Base-by-base conservation (phyloP, 2,888 invertebrate species). In the Scaptodrosophila latifasciaeformis region DNA sequence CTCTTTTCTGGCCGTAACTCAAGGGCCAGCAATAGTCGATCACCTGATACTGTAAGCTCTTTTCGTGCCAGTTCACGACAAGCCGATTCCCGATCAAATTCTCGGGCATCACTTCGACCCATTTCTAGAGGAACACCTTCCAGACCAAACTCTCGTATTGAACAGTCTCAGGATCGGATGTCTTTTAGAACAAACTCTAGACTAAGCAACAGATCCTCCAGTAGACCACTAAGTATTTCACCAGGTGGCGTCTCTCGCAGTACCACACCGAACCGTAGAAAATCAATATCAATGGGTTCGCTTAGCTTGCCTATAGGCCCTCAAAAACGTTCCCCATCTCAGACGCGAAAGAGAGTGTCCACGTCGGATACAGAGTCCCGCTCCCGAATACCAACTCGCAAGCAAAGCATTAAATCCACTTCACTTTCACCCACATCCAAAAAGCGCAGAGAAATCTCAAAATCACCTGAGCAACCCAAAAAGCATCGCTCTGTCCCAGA, bases 271-370 rank as follows among this genome's bases (percentile, higher is more conserved):
- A 65, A 59, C n/a, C 69, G 79, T 1, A 62, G 82, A 39, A 82
- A 84, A 64, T 81, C 85, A 3, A 62, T 81, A 15, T 85, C 85
- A 0, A 59, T 70, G 5, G 85, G 84, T 54, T 82, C 85, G 1
- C 55, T 44, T 18, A 24, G 65, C 21, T 54, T 34, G 19, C 15
- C 3, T 30, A n/a, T 30, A 2, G 5, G 30, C 1, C 21, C 6
- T 19, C 2, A 4, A 2, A 10, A 5, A 7, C 3, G 24, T 5
- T 3, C 4, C 24, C 24, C 7, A 7, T 3, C 24, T 24, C 24
- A 24, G 24, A 24, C 4, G 24, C 4, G 7, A 24, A 3, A 3
- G 24, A 24, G 10, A 31, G 31, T 3, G 7, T 3, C 4, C 2
- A 4, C 2, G 7, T 10, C 17, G 13, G n/a, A n/a, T n/a, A n/a